These are phyloP conservation scores for Pipistrellus kuhlii DNA, from an alignment of 2,797 vertebrate genomes.

Conservation along the genomic window DNA sequence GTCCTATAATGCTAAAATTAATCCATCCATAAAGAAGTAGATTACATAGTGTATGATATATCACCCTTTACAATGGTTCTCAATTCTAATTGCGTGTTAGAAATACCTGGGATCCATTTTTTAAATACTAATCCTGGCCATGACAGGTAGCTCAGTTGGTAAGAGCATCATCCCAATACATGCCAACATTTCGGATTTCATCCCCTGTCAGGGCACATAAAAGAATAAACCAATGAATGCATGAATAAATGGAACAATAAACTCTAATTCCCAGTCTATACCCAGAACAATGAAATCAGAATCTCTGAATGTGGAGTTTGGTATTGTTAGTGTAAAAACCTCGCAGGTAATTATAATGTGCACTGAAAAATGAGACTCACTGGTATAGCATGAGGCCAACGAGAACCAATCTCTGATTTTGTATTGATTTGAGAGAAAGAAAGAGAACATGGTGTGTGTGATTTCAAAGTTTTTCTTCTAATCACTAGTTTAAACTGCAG, in stretches of 20 bases:
- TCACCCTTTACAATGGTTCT: not conserved
- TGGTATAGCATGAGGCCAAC: not conserved
- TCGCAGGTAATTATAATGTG: too few species aligned
- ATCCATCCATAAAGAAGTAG: not conserved
- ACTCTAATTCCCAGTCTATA: not conserved
- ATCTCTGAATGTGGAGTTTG: not conserved
- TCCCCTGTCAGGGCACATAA: too few species aligned
- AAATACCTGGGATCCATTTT: not conserved
- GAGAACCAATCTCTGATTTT: too few species aligned
- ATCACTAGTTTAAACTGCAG: not conserved
- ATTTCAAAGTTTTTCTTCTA: not conserved
- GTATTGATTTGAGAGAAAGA: too few species aligned
- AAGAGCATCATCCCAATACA: too few species aligned
- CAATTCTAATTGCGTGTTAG: not conserved
- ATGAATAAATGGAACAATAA: too few species aligned
- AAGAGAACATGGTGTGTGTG: not conserved
- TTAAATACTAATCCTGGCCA: not conserved
- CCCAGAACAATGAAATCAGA: not conserved
- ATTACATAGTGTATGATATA: not conserved
- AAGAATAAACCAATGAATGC: too few species aligned
- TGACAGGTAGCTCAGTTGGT: too few species aligned
- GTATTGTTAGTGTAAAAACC: not conserved
- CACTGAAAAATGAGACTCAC: not conserved
- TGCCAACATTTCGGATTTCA: too few species aligned
- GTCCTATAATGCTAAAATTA: not conserved